Evolutionary conservation across 2,888 invertebrate genomes (phyloP).

Genomic region (Apocheima hispidaria): DNA sequence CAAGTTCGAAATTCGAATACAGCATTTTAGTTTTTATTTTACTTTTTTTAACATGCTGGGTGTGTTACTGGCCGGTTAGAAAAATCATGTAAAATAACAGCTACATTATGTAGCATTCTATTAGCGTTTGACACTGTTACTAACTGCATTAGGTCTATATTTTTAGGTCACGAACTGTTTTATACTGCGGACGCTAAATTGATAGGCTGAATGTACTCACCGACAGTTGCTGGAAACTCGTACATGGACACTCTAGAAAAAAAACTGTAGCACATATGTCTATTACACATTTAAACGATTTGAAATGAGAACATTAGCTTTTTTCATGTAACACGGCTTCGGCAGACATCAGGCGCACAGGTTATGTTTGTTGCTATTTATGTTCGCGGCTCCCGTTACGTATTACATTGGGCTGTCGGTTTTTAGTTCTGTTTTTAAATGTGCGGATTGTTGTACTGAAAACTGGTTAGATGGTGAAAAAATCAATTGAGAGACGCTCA

Average conservation of each 20-base stretch:
- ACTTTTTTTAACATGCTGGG: conserved; percentile 8
- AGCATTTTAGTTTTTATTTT: conserved; percentile 4
- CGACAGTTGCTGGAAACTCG: conserved; percentile 35
- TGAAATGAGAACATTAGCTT: conserved; percentile 40
- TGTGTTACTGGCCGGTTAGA: conserved; percentile 17
- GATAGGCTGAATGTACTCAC: conserved; percentile 50
- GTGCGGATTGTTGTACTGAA: conserved; percentile 49
- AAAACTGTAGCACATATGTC: conserved; percentile 48
- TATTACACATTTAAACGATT: conserved; percentile 54
- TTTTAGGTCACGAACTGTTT: conserved; percentile 69
- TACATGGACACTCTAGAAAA: conserved; percentile 20
- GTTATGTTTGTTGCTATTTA: conserved; percentile 40
- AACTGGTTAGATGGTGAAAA: conserved; percentile 68
- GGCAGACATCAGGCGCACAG: conserved; percentile 35
- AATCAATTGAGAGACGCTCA: conserved; percentile 74
- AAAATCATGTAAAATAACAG: not conserved
- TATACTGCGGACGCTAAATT: conserved; percentile 51
- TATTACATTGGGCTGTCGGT: conserved; percentile 29
- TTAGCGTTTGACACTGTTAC: conserved; percentile 50
- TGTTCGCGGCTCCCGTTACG: conserved; percentile 25
- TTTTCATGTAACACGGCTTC: conserved; percentile 46
- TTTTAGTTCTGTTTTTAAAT: conserved; percentile 42
- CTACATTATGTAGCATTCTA: conserved; percentile 26
- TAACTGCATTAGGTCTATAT: conserved; percentile 74
- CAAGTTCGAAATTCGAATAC: conserved; percentile 20